Conservation (phyloP, 2,113 vertebrate species). For the Mesocricetus auratus region DNA sequence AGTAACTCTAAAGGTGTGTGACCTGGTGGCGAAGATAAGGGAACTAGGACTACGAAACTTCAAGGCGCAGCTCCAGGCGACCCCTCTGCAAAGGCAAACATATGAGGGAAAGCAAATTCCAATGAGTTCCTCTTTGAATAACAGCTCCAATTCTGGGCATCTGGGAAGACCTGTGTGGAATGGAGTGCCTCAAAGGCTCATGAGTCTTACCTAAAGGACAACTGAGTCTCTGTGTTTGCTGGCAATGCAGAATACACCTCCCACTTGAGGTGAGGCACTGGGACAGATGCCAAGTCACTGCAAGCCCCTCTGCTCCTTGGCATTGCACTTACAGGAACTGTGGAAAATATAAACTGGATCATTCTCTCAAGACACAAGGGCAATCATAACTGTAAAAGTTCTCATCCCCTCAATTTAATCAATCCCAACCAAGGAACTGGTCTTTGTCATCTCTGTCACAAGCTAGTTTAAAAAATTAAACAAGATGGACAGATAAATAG, state of each 20-base stretch:
- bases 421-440: slow-evolving; percentile 17
- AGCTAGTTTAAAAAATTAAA: neutral
- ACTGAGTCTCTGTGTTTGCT: slow-evolving; percentile 39
- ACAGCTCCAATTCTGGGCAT: slow-evolving; percentile 3
- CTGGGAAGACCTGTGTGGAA: neutral
- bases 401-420: neutral
- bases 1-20: neutral
- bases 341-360: slow-evolving; percentile 53
- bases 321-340: slow-evolving; percentile 41
- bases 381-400: slow-evolving; percentile 44
- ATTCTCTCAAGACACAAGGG: slow-evolving; percentile 64
- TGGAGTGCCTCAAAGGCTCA: slow-evolving; percentile 37
- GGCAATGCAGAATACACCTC: slow-evolving; percentile 34
- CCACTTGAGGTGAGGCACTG: slow-evolving; percentile 66
- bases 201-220: slow-evolving; percentile 24
- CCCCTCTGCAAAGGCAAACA: slow-evolving; percentile 28
- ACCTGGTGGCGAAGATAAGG: neutral
- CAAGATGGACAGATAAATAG: neutral
- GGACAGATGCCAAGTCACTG: slow-evolving; percentile 68
- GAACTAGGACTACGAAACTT: neutral
- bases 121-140: neutral
- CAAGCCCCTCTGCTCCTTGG: slow-evolving; percentile 62
- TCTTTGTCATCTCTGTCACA: neutral
- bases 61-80: neutral
- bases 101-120: neutral